Evolutionary conservation across 1,140 invertebrate species (phyloP).

Genomic region (Nautilus pompilius): DNA sequence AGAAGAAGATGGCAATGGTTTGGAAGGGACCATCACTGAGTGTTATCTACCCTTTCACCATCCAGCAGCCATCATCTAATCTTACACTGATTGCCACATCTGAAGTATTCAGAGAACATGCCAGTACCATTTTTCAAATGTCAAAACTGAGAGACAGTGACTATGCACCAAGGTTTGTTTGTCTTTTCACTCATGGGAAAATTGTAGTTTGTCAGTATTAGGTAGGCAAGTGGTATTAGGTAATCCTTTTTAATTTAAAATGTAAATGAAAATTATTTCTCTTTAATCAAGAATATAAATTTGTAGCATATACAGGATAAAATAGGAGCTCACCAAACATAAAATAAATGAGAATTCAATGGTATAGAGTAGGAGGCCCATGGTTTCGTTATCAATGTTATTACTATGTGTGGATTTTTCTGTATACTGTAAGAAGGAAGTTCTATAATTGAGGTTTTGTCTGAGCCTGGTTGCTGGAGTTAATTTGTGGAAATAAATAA

Average conservation of each 20-base stretch:
- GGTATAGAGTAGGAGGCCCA: too few relatives aligned
- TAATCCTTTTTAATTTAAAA: background rate
- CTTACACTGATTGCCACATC: conserved; percentile 30
- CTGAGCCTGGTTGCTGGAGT: too few relatives aligned
- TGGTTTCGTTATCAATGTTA: too few relatives aligned
- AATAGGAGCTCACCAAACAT: too few relatives aligned
- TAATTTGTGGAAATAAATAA: too few relatives aligned
- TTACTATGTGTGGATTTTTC: too few relatives aligned
- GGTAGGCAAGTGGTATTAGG: background rate
- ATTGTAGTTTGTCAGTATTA: background rate
- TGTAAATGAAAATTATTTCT: background rate
- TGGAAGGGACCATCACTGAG: conserved; percentile 34
- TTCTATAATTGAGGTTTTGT: too few relatives aligned
- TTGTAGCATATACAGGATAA: too few relatives aligned
- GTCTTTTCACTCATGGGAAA: background rate
- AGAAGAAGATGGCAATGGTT: conserved; percentile 24
- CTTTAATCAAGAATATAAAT: background rate
- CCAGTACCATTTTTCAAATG: conserved; percentile 31
- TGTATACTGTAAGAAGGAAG: too few relatives aligned
- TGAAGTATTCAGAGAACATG: conserved; percentile 15
- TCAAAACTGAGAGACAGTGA: conserved; percentile 39
- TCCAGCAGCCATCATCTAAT: conserved; percentile 25
- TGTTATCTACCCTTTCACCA: conserved; percentile 28
- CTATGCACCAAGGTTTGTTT: conserved; percentile 41
- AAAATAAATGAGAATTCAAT: too few relatives aligned